A percentile compares a stretch with the other conserved stretches of the same genome.
phyloP scores from a whole-genome alignment of 2,113 vertebrate genomes.

The Apeltes quadracus region DNA sequence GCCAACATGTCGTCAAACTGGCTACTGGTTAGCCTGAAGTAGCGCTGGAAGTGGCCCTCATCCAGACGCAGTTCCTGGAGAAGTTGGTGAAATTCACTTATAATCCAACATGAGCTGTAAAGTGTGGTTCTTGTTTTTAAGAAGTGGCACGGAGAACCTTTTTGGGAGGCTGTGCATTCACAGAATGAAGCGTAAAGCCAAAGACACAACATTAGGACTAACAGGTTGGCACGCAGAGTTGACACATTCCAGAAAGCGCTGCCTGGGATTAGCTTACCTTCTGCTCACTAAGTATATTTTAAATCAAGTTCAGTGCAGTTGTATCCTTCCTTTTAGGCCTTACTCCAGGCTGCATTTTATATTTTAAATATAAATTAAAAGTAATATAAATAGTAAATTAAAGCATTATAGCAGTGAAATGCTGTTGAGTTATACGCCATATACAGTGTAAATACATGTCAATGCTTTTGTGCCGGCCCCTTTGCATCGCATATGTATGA shows the following conservation, averaged over 20 bases:
- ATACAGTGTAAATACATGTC: neutral
- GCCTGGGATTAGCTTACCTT: neutral
- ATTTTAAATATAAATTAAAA: too few species aligned
- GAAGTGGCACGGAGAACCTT: too few species aligned
- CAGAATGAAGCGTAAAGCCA: neutral
- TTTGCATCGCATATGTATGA: neutral
- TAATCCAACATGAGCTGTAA: neutral
- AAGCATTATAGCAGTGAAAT: neutral
- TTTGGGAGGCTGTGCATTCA: neutral
- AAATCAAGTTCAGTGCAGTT: neutral
- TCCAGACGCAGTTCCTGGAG: too few species aligned
- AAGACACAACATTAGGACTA: neutral
- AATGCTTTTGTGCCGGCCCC: neutral
- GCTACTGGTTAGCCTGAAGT: too few species aligned
- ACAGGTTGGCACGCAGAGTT: neutral
- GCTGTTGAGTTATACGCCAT: neutral
- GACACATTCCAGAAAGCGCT: neutral
- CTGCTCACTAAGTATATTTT: neutral
- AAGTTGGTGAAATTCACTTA: neutral
- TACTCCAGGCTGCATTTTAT: neutral
- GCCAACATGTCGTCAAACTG: too few species aligned
- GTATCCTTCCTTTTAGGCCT: neutral
- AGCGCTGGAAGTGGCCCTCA: too few species aligned
- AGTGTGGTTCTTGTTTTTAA: neutral
- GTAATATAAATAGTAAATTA: too few species aligned